phyloP scores from a whole-genome alignment of 2,113 vertebrate species.

The Talpa occidentalis region DNA sequence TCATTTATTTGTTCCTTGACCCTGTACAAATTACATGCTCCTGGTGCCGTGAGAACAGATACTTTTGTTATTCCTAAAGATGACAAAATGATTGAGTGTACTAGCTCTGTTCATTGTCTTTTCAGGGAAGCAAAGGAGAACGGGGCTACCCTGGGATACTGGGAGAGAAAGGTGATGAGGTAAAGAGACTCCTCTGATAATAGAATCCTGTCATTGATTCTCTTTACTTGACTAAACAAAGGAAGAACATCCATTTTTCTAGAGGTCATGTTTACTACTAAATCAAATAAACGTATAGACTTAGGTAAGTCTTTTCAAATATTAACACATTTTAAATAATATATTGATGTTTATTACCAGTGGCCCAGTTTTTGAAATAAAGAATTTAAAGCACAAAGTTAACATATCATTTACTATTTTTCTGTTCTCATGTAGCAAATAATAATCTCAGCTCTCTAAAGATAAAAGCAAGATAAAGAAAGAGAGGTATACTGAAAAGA shows the following conservation, averaged over 20 bases:
- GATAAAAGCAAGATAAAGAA: not conserved
- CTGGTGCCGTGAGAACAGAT: not conserved
- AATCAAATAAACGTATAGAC: not conserved
- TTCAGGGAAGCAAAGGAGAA: constrained; percentile 97
- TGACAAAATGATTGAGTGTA: constrained; percentile 38
- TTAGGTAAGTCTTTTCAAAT: not conserved
- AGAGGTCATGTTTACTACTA: not conserved
- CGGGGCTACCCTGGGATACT: constrained; percentile 94
- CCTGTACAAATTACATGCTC: not conserved
- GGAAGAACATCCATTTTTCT: not conserved
- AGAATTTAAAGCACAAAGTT: not conserved
- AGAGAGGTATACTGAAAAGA: not conserved
- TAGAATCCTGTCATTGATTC: not conserved
- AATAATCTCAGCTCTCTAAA: not conserved
- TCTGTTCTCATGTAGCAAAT: not conserved
- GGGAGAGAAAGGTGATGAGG: constrained; percentile 97
- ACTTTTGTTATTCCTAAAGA: constrained; percentile 19
- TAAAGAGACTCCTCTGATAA: constrained; percentile 79
- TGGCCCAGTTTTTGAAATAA: not conserved
- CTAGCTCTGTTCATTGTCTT: constrained; percentile 71
- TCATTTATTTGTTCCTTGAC: not conserved
- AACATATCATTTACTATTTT: not conserved
- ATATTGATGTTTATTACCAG: not conserved
- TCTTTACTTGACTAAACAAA: not conserved
- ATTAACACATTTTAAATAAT: not conserved